Base-by-base conservation (phyloP, 2,797 vertebrate species). In the Gephyroberyx darwinii region DNA sequence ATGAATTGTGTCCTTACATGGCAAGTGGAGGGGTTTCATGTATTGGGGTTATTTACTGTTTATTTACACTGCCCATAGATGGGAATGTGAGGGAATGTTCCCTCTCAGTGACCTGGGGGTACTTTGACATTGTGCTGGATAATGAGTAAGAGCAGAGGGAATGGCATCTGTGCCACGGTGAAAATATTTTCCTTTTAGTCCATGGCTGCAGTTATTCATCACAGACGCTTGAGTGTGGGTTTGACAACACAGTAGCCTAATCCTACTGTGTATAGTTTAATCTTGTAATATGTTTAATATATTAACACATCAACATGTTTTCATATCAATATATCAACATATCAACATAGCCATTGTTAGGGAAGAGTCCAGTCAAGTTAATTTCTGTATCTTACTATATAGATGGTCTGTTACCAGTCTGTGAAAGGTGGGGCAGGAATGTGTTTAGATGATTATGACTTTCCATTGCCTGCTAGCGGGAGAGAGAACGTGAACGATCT, bases 41-140 rank as follows among this genome's bases (percentile, higher is more conserved):
- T 86, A 81, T 81, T 78, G 69, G 75, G 72, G 60, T 80, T 60
- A 72, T 8, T 63, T 64, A 19, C 67, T 84, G 85, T 89, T 92
- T 91, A 90, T 91, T 91, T 90, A 81, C 87, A 78, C 82, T 84
- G 78, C 12, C 89, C 89, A 55, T 87, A 90, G 75, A 92, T 87
- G 89, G 89, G 63, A 70, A 86, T 84, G 84, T 80, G 77, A 69
- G 86, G 86, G 86, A 89, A 91, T 89, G 83, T 78, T 86, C 80
- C 81, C 82, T 86, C 74, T 80, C 63, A 60, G 78, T 88, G 85
- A 84, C 82, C 81, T 77, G 75, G 81, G 81, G 80, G 77, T 85
- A 68, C 87, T 88, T 62, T 89, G 86, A 87, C 90, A 88, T 86
- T 82, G 80, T 77, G 70, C 77, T 79, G 78, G 69, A 71, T 83